phyloP scores from a whole-genome alignment of 2,888 invertebrate genomes.

The Mesodorylaimus sp. region DNA sequence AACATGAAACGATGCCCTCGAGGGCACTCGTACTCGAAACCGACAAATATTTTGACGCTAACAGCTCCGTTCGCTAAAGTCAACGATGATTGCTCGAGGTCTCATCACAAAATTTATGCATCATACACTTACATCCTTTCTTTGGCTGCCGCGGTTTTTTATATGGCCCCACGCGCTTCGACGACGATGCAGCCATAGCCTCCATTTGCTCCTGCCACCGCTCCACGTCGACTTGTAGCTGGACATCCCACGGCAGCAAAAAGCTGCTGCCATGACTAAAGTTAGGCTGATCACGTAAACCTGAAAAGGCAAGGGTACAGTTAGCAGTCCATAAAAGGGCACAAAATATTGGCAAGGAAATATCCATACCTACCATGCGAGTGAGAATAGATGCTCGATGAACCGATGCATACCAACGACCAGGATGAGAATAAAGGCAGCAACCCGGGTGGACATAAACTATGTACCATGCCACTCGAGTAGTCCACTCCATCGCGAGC shows the following conservation, averaged over 20 bases:
- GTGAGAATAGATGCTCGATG: conserved; percentile 73
- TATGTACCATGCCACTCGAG: conserved; percentile 71
- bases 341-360: no score
- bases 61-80: conserved; percentile 6
- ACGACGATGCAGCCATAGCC: background rate
- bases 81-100: background rate
- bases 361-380: conserved; percentile 26
- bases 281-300: conserved; percentile 72
- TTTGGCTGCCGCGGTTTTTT: conserved; percentile 6
- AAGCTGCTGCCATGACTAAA: conserved; percentile 73
- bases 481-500: conserved; percentile 85
- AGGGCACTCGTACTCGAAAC: conserved; percentile 89
- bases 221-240: conserved; percentile 39
- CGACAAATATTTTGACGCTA: conserved; percentile 52
- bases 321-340: no score
- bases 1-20: conserved; percentile 88
- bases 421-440: conserved; percentile 74
- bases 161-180: background rate
- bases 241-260: conserved; percentile 79
- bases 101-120: no score
- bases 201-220: conserved; percentile 16
- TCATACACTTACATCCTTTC: background rate
- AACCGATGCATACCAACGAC: conserved; percentile 71
- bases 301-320: conserved; percentile 27
- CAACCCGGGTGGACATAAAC: conserved; percentile 47